Conservation (phyloP, 1,140 invertebrate species). For the Chironomus tepperi region DNA sequence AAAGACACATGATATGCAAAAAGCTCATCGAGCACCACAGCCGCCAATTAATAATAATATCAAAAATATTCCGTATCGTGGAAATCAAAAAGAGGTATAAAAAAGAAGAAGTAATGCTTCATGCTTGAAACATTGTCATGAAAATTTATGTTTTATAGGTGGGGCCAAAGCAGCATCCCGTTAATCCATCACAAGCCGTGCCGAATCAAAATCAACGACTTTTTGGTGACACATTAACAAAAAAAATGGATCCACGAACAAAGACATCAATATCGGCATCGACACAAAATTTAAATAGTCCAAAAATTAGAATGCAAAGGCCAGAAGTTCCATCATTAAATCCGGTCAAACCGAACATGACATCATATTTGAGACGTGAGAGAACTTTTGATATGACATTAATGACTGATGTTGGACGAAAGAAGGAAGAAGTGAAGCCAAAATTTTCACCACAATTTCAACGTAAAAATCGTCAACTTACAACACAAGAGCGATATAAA, state of each 20-base stretch:
- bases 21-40: background rate
- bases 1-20: background rate
- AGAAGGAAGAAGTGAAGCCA: background rate
- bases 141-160: no score
- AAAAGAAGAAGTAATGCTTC: no score
- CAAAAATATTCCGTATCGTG: no score
- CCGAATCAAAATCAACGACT: background rate
- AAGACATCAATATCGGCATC: background rate
- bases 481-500: background rate
- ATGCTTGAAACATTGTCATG: no score
- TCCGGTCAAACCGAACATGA: background rate
- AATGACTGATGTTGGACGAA: background rate
- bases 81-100: no score
- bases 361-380: background rate
- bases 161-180: no score
- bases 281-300: background rate
- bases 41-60: background rate
- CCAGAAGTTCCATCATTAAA: background rate
- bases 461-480: slow-evolving; percentile 40
- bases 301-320: background rate
- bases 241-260: background rate
- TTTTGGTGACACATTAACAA: slow-evolving; percentile 12
- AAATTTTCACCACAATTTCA: slow-evolving; percentile 19
- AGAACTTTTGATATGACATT: slow-evolving; percentile 18
- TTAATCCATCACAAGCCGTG: background rate